These are phyloP conservation scores for Manis crassicaudata DNA, from an alignment of 2,797 vertebrate genomes.

Conservation along the genomic window DNA sequence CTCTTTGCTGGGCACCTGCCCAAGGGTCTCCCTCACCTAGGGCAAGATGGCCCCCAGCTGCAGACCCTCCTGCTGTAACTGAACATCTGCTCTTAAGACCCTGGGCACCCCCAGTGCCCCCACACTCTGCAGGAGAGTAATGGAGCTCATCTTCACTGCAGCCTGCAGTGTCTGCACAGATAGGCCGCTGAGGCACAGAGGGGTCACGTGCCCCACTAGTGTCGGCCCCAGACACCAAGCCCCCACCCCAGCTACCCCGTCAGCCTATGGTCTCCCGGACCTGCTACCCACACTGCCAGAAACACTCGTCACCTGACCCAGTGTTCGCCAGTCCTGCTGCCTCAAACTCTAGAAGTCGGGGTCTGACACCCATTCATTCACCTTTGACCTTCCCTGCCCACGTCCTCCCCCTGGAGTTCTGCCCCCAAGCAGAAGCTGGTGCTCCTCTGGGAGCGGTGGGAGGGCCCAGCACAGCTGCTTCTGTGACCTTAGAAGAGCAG, in stretches of 20 bases:
- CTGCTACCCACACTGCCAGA: fast-evolving
- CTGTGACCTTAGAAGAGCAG: background rate
- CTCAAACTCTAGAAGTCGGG: background rate
- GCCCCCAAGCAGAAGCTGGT: background rate
- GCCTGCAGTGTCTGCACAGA: too few species aligned
- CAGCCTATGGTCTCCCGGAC: background rate
- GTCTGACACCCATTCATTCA: background rate
- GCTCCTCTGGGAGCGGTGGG: too few species aligned
- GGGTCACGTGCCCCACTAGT: background rate
- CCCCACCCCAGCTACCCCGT: background rate
- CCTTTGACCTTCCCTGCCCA: background rate
- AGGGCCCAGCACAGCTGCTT: too few species aligned
- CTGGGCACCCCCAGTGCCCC: too few species aligned
- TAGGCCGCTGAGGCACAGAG: background rate
- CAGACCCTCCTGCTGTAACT: too few species aligned
- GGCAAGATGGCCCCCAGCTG: too few species aligned
- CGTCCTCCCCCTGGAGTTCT: too few species aligned
- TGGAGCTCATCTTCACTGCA: too few species aligned
- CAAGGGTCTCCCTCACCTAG: too few species aligned
- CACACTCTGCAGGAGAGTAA: too few species aligned
- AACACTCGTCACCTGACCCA: background rate
- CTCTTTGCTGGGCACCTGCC: too few species aligned
- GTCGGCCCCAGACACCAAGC: background rate
- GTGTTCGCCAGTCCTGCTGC: background rate
- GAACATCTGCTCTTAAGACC: too few species aligned